These are phyloP conservation scores for Myiagra hebetior DNA, from an alignment of 2,113 vertebrate genomes.

Conservation along the genomic window DNA sequence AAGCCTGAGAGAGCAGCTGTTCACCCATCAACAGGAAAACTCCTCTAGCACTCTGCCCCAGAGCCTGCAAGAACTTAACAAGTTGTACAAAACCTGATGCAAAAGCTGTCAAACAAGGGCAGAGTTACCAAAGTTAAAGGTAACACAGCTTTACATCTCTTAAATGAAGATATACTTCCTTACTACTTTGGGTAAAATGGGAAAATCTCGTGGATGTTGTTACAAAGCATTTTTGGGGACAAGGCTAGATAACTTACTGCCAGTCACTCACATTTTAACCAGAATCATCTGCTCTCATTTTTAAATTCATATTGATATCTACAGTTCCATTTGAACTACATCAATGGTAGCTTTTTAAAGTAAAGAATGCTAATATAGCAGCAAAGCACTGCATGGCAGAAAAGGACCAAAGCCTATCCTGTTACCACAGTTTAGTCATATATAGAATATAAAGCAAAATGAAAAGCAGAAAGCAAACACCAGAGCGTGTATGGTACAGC, in stretches of 20 bases:
- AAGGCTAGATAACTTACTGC: background rate
- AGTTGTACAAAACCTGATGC: background rate
- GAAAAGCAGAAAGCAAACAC: background rate
- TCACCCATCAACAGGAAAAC: background rate
- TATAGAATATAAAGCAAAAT: background rate
- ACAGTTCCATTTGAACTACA: background rate
- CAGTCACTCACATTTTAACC: background rate
- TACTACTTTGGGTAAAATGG: background rate
- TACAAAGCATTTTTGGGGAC: background rate
- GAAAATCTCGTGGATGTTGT: background rate
- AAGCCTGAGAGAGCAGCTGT: background rate
- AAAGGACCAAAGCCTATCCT: background rate
- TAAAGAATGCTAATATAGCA: background rate
- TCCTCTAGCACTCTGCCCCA: background rate
- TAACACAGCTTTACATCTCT: background rate
- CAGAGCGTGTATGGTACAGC: rapidly evolving
- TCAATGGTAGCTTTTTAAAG: background rate
- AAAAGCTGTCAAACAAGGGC: background rate
- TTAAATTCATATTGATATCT: background rate
- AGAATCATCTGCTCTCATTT: background rate
- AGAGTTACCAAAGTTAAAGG: background rate
- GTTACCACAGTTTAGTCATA: background rate
- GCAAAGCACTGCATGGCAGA: background rate
- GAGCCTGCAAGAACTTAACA: background rate
- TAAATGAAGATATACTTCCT: background rate